These are phyloP conservation scores for Xiphorhynchus elegans DNA, from an alignment of 2,113 vertebrate genomes.

Conservation along the genomic window DNA sequence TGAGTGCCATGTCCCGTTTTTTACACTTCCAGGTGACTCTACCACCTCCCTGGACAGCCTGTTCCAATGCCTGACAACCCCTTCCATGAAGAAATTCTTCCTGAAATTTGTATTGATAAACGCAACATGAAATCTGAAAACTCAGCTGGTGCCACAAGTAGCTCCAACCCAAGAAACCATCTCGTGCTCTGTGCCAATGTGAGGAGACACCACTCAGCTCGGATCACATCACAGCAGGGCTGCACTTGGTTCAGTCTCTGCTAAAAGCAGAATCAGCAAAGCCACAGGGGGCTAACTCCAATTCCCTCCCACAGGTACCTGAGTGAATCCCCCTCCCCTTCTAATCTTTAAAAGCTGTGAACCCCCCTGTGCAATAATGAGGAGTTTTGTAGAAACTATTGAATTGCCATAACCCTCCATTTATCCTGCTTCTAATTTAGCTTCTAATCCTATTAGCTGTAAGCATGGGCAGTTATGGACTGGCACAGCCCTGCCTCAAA, in stretches of 20 bases:
- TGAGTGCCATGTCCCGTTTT: background rate
- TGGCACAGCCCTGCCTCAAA: background rate
- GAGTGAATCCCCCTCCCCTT: background rate
- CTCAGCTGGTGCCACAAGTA: background rate
- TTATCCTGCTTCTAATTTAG: background rate
- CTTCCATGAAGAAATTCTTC: accelerated
- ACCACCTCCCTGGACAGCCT: background rate
- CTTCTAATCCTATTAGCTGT: background rate
- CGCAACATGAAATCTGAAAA: background rate
- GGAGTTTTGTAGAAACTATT: background rate
- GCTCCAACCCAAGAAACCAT: background rate
- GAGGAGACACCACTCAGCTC: constrained; percentile 13
- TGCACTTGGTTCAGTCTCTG: background rate
- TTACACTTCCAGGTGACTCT: background rate
- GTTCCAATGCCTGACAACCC: background rate
- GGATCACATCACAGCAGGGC: background rate
- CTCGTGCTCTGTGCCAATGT: accelerated
- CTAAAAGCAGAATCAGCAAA: background rate
- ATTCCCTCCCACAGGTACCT: accelerated
- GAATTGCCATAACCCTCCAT: background rate
- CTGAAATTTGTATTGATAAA: background rate
- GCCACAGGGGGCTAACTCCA: accelerated
- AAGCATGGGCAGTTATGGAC: background rate
- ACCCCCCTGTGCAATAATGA: accelerated
- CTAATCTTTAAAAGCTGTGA: background rate